Percentiles rank a stretch among this genome's conserved stretches.
These are phyloP conservation scores for Anas bahamensis DNA, from an alignment of 2,797 vertebrate species.

Conservation along the genomic window DNA sequence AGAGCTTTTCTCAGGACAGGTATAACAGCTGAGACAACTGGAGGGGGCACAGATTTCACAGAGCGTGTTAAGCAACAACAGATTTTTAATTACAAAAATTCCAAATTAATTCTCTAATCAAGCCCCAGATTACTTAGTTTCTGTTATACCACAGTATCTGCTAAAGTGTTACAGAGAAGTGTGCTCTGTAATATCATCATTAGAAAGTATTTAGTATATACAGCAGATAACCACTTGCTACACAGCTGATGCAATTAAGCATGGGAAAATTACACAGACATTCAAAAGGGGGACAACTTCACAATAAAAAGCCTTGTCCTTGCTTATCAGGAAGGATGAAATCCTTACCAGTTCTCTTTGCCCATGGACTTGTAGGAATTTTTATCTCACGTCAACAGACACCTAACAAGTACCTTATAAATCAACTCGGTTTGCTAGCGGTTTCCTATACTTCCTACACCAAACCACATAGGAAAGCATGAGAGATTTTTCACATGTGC, in stretches of 20 bases:
- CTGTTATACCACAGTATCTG: background rate
- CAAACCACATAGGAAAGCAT: background rate
- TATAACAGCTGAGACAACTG: slow-evolving; percentile 66
- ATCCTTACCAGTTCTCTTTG: background rate
- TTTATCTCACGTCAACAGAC: background rate
- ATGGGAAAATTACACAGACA: background rate
- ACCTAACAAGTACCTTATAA: background rate
- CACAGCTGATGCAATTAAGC: background rate
- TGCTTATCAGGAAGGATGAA: background rate
- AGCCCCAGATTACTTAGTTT: background rate
- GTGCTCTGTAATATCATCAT: background rate
- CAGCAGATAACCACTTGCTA: background rate
- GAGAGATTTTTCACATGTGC: background rate
- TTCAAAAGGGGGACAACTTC: background rate
- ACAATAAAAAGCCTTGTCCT: background rate
- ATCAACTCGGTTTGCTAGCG: background rate
- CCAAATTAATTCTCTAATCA: background rate
- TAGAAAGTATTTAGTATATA: background rate
- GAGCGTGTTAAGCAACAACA: background rate
- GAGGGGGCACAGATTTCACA: background rate
- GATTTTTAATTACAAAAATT: background rate
- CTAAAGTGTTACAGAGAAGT: background rate
- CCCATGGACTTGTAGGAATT: background rate
- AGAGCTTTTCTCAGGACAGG: slow-evolving; percentile 81
- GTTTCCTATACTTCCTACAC: background rate